A percentile compares a stretch with the other conserved stretches of the same genome.
These are phyloP conservation scores for Agelas oroides DNA, from an alignment of 37 sponge, comb jelly and placozoan genomes.

Conservation along the genomic window DNA sequence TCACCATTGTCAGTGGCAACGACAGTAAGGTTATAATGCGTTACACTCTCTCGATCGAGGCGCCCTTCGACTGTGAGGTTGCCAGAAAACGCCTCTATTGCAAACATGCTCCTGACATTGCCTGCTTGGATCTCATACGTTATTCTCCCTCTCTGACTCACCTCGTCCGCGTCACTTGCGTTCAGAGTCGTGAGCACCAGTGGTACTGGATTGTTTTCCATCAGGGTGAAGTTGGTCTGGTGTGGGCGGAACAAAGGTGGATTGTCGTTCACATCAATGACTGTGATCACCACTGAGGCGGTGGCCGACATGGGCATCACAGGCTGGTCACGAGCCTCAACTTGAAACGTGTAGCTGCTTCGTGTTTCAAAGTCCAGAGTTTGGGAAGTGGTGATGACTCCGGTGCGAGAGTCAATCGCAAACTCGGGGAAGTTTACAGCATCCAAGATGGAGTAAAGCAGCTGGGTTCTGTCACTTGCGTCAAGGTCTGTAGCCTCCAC, in stretches of 20 bases:
- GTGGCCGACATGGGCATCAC: slow-evolving; percentile 1
- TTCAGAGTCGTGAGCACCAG: slow-evolving; percentile 1
- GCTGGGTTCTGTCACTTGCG: slow-evolving; percentile 1
- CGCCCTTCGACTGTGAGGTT: not conserved
- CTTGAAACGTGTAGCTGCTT: slow-evolving; percentile 9
- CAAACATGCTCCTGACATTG: slow-evolving; percentile 30
- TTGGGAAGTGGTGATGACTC: slow-evolving; percentile 23
- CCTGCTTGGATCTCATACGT: slow-evolving; percentile 54
- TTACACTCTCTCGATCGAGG: slow-evolving; percentile 57
- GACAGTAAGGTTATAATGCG: slow-evolving; percentile 39
- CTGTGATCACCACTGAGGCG: slow-evolving; percentile 31
- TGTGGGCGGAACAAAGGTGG: slow-evolving; percentile 46
- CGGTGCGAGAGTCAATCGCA: slow-evolving; percentile 39
- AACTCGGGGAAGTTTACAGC: slow-evolving; percentile 45
- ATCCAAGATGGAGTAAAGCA: slow-evolving; percentile 58
- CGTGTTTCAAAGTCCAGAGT: slow-evolving; percentile 52
- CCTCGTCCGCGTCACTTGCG: slow-evolving; percentile 58
- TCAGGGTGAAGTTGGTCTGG: slow-evolving; percentile 4
- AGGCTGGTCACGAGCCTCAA: slow-evolving; percentile 31
- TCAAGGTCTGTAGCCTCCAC: slow-evolving; percentile 72
- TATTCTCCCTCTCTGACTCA: slow-evolving; percentile 37
- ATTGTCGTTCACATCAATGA: slow-evolving; percentile 74
- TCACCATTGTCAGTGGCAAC: slow-evolving; percentile 68
- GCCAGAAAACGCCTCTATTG: slow-evolving; percentile 37
- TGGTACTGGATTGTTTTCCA: slow-evolving; percentile 37